Base-by-base conservation (phyloP, 2,113 vertebrate species). In the Corvus cornix region DNA sequence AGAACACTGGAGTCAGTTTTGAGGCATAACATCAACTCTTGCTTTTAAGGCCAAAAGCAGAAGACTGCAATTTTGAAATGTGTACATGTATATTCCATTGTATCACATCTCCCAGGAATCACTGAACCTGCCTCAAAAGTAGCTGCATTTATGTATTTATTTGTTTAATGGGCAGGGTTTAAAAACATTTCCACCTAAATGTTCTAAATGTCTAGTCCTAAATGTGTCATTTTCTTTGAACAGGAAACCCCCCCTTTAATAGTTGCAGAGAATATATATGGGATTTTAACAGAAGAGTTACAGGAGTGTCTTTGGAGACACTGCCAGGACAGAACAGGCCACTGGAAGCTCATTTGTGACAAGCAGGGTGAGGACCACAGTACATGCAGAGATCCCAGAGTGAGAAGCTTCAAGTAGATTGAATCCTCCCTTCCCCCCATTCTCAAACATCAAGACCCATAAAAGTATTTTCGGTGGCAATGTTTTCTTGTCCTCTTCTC, bases 1-100 rank as follows among this genome's bases (percentile, higher is more conserved):
- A 94, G 41, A 95, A 89, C 60, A 96, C 6, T 37, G 33, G 8
- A 55, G 76, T 96, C 76, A 96, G 72, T 76, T 89, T 33, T 84
- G 27, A 74, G 23, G 22, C 66, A 69, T 6, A 48, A 80, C 3
- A 1, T 67, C 41, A 79, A 44, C 37, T 76, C 10, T 5, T 26
- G 46, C 35, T 95, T 78, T 84, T 60, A 75, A 89, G 26, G 37
- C 22, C 56, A 80, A 92, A 74, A 75, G 48, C 12, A 48, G 20
- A 46, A 2, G 13, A 58, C 33, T 72, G 19, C 28, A 55, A 16
- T 51, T 74, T 31, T 78, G n/a, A 74, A 52, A 81, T 52, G 4
- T 76, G 46, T 48, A 13, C 17, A 2, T 8, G 4, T 11, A 19
- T 22, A 19, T 52, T 86, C 67, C 52, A 74, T 3, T 72, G 35